Percentiles rank a stretch among this genome's conserved stretches.
phyloP scores from a whole-genome alignment of 2,888 invertebrate species.

The Nowickia ferox region DNA sequence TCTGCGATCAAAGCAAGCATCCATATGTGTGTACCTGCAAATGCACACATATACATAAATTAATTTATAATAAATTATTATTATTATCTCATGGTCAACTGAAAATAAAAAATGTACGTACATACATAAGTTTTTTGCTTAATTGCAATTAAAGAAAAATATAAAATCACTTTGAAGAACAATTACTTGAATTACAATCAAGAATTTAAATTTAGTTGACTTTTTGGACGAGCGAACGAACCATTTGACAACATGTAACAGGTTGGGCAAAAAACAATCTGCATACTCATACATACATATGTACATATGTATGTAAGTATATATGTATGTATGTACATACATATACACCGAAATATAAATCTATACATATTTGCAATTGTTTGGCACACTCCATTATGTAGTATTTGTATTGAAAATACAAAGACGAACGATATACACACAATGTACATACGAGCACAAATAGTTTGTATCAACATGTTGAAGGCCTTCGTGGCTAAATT shows the following conservation, averaged over 20 bases:
- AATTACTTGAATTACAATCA: conserved; percentile 40
- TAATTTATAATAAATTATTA: conserved; percentile 5
- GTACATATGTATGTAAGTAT: not conserved
- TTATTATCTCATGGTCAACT: conserved; percentile 21
- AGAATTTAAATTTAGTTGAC: conserved; percentile 12
- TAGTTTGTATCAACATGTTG: conserved; percentile 18
- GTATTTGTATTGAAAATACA: not conserved
- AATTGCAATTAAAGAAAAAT: conserved; percentile 30
- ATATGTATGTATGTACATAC: not conserved
- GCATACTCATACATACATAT: not conserved
- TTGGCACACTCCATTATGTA: not conserved
- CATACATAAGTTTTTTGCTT: conserved; percentile 7
- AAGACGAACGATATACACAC: not conserved
- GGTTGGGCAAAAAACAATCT: not conserved
- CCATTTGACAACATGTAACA: not conserved
- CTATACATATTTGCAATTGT: not conserved
- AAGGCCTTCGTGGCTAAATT: conserved; percentile 58
- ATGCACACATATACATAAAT: not conserved
- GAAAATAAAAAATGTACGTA: conserved; percentile 9
- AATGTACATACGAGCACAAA: not conserved
- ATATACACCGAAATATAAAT: not conserved
- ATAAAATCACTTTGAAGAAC: conserved; percentile 10
- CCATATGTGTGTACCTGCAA: not conserved
- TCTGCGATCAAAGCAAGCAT: not conserved
- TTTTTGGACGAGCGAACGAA: not conserved